Evolutionary conservation across 1,140 invertebrate genomes (phyloP), one percentile per base, ranked within the genome.

Genomic region (Batillaria attramentaria): DNA sequence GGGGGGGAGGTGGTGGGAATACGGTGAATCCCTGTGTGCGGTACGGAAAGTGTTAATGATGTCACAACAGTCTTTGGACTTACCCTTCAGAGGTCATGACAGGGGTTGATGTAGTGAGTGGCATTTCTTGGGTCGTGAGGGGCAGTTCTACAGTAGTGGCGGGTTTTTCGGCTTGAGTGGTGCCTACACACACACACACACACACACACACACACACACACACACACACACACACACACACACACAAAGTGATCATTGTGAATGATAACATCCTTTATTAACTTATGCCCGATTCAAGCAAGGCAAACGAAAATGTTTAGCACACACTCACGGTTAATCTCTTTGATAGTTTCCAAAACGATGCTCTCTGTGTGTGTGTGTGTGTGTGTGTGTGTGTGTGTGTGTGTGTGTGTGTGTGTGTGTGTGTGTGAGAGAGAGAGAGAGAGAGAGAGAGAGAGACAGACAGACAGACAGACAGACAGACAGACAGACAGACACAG

Each of bases 171-270:
- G n/a, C n/a, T n/a, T n/a, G n/a, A n/a, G n/a, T n/a, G n/a, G n/a
- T n/a, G n/a, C n/a, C n/a, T n/a, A 60, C 57, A 60, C 57, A 60
- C 57, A 60, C 57, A 60, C 57, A 60, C 57, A 60, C 57, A 60
- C 57, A 60, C 57, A 60, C 57, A 60, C 57, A 60, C 8, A n/a
- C 57, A 60, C 24, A 60, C 6, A 6, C 57, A 60, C 24, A 60
- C 24, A 60, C 57, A 60, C 6, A 10, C 57, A 60, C 57, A 60
- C 24, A 60, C 57, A 60, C 57, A 60, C 6, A 60, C 57, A 60
- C 6, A 60, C 57, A 60, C 57, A 60, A 20, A 60, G 24, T 31
- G 31, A 60, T 6, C 8, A 60, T n/a, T 24, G 6, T 10, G 24
- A 60, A 20, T 60, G 24, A 60, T 31, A 60, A 24, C 24, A 60